Evolutionary conservation across 2,113 vertebrate species (phyloP).

Genomic region (Rana temporaria): DNA sequence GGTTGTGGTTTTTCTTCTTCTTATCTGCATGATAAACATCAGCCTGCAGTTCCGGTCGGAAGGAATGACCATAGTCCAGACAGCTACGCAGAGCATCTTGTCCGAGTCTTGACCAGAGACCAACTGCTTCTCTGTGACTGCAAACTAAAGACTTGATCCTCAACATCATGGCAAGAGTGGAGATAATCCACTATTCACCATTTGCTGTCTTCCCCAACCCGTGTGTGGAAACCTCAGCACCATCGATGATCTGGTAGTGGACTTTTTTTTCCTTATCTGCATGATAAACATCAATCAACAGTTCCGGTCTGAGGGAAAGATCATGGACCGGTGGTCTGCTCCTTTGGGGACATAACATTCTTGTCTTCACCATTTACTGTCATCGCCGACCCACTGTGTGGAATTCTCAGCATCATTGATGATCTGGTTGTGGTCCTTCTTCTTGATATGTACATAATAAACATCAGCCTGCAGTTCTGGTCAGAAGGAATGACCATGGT

Average conservation of each 20-base stretch:
- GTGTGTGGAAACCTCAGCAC: conserved; percentile 72
- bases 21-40: conserved; percentile 79
- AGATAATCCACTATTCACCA: conserved; percentile 51
- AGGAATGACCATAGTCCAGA: conserved; percentile 55
- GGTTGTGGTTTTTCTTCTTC: conserved; percentile 78
- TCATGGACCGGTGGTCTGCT: background rate
- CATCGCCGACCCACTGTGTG: no score
- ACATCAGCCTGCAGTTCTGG: no score
- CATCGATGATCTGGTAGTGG: conserved; percentile 76
- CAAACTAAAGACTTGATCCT: no score
- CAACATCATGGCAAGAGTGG: no score
- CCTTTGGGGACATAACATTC: no score
- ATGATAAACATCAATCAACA: conserved; percentile 80
- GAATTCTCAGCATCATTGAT: no score
- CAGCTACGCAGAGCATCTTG: conserved; percentile 57
- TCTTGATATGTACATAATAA: background rate
- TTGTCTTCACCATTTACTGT: no score
- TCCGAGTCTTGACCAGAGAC: conserved; percentile 53
- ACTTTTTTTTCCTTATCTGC: conserved; percentile 79
- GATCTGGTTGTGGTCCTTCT: no score
- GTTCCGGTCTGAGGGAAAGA: conserved; percentile 69
- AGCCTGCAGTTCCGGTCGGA: conserved; percentile 77
- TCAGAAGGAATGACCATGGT: background rate
- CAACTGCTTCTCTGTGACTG: background rate
- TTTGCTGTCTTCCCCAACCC: conserved; percentile 67